Evolutionary conservation across 2,113 vertebrate species (phyloP).

Genomic region (Myrmophylax atrothorax): DNA sequence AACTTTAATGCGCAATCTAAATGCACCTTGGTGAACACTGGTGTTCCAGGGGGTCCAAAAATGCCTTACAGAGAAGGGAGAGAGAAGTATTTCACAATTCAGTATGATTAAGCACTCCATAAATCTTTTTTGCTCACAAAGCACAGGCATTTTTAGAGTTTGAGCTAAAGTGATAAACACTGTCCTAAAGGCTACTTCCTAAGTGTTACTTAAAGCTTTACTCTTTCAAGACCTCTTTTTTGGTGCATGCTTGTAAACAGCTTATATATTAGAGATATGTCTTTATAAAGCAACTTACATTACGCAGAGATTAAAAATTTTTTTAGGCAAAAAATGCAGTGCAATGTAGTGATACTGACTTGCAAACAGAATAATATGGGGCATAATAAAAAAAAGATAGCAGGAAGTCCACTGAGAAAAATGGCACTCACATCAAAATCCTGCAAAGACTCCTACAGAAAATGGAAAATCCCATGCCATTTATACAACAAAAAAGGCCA

Average conservation of each 20-base stretch:
- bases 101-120: neutral
- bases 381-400: neutral
- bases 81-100: neutral
- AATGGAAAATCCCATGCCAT: neutral
- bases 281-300: neutral
- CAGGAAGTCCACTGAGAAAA: neutral
- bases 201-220: neutral
- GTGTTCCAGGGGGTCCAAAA: neutral
- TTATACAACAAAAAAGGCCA: neutral
- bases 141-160: neutral
- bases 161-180: neutral
- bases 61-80: neutral
- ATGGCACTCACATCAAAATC: neutral
- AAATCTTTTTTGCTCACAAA: neutral
- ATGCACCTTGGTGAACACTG: neutral
- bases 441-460: neutral
- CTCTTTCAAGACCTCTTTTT: neutral
- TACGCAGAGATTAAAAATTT: neutral
- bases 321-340: neutral
- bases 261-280: neutral
- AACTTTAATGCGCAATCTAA: neutral
- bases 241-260: neutral
- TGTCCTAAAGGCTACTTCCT: neutral
- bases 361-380: neutral
- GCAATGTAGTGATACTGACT: neutral